Base-by-base conservation (phyloP, 1,140 invertebrate species). In the Odontomachus brunneus region DNA sequence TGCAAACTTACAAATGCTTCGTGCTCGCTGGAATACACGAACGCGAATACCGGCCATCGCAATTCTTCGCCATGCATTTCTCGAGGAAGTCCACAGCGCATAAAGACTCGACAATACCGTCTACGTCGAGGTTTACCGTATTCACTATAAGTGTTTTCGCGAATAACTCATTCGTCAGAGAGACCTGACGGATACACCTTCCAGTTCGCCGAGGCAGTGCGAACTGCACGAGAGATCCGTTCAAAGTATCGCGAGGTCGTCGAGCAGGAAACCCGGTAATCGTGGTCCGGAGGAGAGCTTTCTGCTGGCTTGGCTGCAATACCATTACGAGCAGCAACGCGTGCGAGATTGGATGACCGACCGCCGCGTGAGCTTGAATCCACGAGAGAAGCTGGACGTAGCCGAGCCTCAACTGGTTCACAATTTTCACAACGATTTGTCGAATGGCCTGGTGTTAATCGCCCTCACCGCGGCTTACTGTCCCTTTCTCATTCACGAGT, bases 1-100 rank as follows among this genome's bases (percentile, higher is more conserved):
- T 94, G 24, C 92, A 93, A 84, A 91, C 88, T 0, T 94, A 91
- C 65, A 94, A 94, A 63, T 87, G 88, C 53, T 87, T 94, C 0
- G 75, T 91, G 4, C 63, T 92, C 1, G n/a, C n/a, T n/a, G 49
- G 65, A 22, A 63, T 88, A 78, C 78, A 55, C 14, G 49, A 57
- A 0, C 26, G 48, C 3, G 71, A 51, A 29, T 66, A 71, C 15
- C 33, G 15, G 1, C 48, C 51, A 11, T 57, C 51, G 2, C 19
- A 49, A 1, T 44, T n/a, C 9, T 38, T 48, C 0, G 3, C 67
- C 0, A 7, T 17, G 12, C 7, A 0, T 51, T 9, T 3, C 3
- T 74, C 66, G 11, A 84, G 19, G 14, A 67, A 17, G 55, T 83
- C 57, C 5, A 44, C 55, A 1, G 22, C 12, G 17, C 29, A 63